A percentile compares a stretch with the other conserved stretches of the same genome.
phyloP scores from a whole-genome alignment of 2,888 invertebrate species.

The Tetrapedia diversipes region DNA sequence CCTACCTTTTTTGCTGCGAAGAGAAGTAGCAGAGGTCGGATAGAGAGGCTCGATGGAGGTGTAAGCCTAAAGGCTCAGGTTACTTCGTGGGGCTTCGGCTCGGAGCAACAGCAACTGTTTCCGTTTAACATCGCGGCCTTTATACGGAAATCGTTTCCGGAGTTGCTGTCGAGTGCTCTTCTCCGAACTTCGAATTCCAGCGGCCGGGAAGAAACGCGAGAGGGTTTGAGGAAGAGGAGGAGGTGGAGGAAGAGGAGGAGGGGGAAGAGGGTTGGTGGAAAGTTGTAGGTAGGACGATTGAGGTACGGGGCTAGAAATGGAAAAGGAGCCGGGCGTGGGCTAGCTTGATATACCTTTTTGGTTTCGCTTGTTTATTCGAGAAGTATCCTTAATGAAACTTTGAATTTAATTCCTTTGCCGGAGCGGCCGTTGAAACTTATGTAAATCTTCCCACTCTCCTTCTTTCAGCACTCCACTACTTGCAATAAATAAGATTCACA shows the following conservation, averaged over 20 bases:
- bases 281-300: conserved; percentile 30
- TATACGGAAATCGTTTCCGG: conserved; percentile 6
- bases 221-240: background rate
- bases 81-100: no score
- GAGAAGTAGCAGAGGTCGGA: no score
- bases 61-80: no score
- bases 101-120: no score
- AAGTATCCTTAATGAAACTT: conserved; percentile 34
- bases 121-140: conserved; percentile 34
- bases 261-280: background rate
- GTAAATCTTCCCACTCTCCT: conserved; percentile 12
- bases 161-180: conserved; percentile 5
- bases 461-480: no score
- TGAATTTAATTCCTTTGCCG: conserved; percentile 8
- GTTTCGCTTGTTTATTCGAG: conserved; percentile 27
- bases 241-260: background rate
- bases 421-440: background rate
- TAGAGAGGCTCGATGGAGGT: no score
- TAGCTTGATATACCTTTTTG: conserved; percentile 30
- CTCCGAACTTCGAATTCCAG: conserved; percentile 23
- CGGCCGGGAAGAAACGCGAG: background rate
- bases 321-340: background rate
- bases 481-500: conserved; percentile 25
- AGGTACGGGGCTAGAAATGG: conserved; percentile 5
- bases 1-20: no score